Evolutionary conservation across 1,140 invertebrate genomes (phyloP).

Genomic region (Tyrophagus putrescentiae): DNA sequence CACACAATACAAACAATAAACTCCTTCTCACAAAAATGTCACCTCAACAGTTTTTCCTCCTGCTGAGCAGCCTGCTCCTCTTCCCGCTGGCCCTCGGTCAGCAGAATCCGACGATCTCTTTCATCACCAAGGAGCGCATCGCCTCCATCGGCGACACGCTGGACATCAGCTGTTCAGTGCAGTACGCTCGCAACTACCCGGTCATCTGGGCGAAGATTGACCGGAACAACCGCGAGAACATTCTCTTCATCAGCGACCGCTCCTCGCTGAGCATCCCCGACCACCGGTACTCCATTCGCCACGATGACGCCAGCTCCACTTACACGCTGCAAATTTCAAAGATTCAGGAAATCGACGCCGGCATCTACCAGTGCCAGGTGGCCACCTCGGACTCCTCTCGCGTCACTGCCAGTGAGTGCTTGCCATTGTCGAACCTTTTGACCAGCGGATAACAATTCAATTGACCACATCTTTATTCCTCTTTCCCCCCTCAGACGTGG

Average conservation of each 20-base stretch:
- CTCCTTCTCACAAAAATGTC: background rate
- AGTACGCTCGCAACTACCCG: conserved; percentile 61
- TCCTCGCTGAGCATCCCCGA: conserved; percentile 38
- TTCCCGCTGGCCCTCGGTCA: background rate
- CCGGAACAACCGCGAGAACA: conserved; percentile 18
- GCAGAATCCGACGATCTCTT: conserved; percentile 60
- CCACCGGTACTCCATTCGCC: conserved; percentile 55
- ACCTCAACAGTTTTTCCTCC: background rate
- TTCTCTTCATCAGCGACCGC: conserved; percentile 25
- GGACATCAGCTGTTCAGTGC: conserved; percentile 71
- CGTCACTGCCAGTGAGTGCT: conserved; percentile 56
- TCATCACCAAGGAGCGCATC: conserved; percentile 77
- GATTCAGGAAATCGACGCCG: conserved; percentile 82
- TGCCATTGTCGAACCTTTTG: background rate
- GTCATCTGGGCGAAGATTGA: conserved; percentile 51
- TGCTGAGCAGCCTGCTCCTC: background rate
- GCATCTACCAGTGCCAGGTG: conserved; percentile 70
- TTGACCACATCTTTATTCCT: background rate
- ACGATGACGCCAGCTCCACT: conserved; percentile 58
- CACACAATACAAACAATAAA: too few species aligned
- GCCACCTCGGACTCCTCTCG: conserved; percentile 55
- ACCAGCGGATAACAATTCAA: background rate
- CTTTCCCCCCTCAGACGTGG: background rate
- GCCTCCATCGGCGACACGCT: conserved; percentile 75
- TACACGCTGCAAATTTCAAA: conserved; percentile 79